Base-by-base conservation (phyloP, 2,888 invertebrate species). In the Xylocampa areola region DNA sequence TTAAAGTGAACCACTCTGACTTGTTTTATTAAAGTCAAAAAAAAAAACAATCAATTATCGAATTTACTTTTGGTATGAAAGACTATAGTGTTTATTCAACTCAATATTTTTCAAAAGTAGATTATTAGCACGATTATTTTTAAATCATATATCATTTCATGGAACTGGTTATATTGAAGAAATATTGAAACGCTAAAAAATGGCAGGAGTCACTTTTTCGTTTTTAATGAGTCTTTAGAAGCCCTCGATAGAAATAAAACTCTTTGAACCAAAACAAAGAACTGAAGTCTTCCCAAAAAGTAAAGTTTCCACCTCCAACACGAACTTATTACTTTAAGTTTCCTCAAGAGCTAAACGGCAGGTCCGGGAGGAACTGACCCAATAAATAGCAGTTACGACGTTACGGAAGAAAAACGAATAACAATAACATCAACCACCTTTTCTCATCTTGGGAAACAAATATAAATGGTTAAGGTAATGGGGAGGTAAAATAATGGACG, bases 281-380 rank as follows among this genome's bases (percentile, higher is more conserved):
- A 30, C 25, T 21, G 19, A 21, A 59, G 11, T 1, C 21, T 5
- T 11, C 7, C 10, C n/a, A 2, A 1, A n/a, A 13, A 39, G 29
- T 40, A 47, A 44, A 47, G 29, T 14, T 30, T 30, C 30, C 13
- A 27, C 8, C 17, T 39, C 10, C 10, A 54, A 35, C 57, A 60
- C 57, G 67, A 67, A 48, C 19, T 58, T 58, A 62, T 30, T 55
- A 41, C 63, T 67, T 63, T 53, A 60, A 72, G 73, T 43, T 70
- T 63, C 53, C 11, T 2, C 35, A 10, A 5, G 33, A 45, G 30
- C 40, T 61, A 53, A 61, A 48, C 50, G 50, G 10, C 4, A 41
- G 35, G 58, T 58, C 53, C 48, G 44, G 36, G 8, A 54, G 37
- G 21, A 29, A 4, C 43, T 17, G 39, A 29, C 39, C 33, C 49